These are phyloP conservation scores for Tragelaphus imberbis DNA, from an alignment of 2,113 vertebrate species.

Conservation along the genomic window DNA sequence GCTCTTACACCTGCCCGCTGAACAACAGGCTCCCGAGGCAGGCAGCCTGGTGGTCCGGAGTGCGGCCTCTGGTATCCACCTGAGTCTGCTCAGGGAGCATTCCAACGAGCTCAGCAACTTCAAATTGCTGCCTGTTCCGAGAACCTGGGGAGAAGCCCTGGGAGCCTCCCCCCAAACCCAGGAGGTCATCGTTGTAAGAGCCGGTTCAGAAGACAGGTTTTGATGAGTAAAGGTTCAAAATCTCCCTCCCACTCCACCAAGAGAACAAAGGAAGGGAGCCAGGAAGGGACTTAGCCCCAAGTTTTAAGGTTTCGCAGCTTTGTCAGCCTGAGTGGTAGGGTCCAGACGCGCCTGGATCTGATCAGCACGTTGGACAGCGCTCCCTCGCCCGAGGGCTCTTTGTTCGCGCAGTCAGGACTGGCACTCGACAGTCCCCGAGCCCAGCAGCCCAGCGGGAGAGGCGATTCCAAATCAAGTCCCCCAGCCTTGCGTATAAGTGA, in stretches of 20 bases:
- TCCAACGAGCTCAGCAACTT: not conserved
- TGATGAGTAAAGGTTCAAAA: not conserved
- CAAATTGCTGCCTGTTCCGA: not conserved
- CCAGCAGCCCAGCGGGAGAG: not conserved
- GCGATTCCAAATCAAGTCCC: not conserved
- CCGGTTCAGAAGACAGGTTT: not conserved
- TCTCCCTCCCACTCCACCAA: not conserved
- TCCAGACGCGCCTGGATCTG: not conserved
- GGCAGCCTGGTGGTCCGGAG: not conserved
- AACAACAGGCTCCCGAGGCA: not conserved
- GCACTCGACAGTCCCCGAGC: too few species aligned
- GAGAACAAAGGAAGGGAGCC: conserved; percentile 23
- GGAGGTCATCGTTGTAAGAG: not conserved
- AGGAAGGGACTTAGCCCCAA: not conserved
- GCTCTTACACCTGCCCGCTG: not conserved
- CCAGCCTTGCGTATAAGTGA: not conserved
- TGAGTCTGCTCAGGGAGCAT: not conserved
- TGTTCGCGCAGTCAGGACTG: not conserved
- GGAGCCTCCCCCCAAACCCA: not conserved
- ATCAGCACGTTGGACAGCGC: conserved; percentile 84
- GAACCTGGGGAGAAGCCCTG: not conserved
- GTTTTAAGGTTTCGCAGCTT: not conserved
- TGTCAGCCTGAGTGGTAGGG: rapidly evolving
- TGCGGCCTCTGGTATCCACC: not conserved
- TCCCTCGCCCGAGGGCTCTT: not conserved